Evolutionary conservation across 30 jellyfish, hydroid and myxozoan genomes (phyloP).

Genomic region (Chironex yamaguchii): DNA sequence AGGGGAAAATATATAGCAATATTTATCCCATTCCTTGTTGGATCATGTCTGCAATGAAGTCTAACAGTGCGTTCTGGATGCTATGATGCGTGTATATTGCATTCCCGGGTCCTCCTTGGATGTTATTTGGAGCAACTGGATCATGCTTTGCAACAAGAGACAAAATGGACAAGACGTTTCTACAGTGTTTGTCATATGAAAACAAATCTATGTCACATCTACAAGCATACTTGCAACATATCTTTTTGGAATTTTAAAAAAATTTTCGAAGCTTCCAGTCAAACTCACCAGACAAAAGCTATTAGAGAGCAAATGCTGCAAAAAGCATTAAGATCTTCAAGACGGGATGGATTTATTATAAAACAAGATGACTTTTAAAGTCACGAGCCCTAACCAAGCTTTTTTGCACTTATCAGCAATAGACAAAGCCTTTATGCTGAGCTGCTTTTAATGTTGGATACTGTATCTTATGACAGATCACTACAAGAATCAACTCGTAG

Average conservation of each 20-base stretch:
- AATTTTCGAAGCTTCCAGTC: neutral
- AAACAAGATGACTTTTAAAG: neutral
- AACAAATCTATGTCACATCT: no score
- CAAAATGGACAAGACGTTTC: conserved; percentile 47
- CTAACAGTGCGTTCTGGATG: conserved; percentile 19
- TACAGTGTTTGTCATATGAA: no score
- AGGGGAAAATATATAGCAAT: no score
- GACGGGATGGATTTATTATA: neutral
- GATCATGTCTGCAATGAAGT: conserved; percentile 42
- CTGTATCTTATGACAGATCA: neutral
- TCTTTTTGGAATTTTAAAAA: neutral
- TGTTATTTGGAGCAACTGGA: conserved; percentile 19
- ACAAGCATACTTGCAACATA: neutral
- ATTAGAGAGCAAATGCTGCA: neutral
- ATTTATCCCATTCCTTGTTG: no score
- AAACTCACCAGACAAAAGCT: neutral
- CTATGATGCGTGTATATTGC: conserved; percentile 60
- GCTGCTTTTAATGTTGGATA: neutral
- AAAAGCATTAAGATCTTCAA: neutral
- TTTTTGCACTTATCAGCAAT: neutral
- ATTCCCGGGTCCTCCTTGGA: conserved; percentile 22
- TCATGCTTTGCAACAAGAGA: conserved; percentile 62
- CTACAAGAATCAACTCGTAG: neutral
- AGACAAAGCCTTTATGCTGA: neutral
- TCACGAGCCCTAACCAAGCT: neutral